phyloP scores from a whole-genome alignment of 2,113 vertebrate species.

The Sceloporus undulatus region DNA sequence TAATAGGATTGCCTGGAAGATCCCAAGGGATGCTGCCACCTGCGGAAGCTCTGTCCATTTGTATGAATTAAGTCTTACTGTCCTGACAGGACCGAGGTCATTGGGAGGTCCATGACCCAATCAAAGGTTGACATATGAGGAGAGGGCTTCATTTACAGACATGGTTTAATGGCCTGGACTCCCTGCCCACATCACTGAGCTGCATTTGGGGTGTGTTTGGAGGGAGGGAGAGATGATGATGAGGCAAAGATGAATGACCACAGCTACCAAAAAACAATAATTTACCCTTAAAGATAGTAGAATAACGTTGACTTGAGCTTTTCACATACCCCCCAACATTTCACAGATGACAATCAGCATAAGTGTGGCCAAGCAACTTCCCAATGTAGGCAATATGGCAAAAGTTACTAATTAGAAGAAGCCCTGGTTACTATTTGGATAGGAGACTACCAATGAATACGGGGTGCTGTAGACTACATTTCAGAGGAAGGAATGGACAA shows the following conservation, averaged over 20 bases:
- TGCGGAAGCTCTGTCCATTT: constrained; percentile 14
- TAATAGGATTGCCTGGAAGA: constrained; percentile 40
- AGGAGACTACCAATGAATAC: too few species aligned
- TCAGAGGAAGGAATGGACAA: too few species aligned
- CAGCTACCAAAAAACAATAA: background rate
- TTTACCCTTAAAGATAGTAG: background rate
- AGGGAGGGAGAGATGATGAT: background rate
- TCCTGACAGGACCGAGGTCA: constrained; percentile 23
- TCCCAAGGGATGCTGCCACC: constrained; percentile 36
- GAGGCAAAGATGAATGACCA: constrained; percentile 12
- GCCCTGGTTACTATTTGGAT: too few species aligned
- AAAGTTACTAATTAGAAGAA: background rate
- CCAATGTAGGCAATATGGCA: too few species aligned
- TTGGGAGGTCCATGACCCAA: constrained; percentile 26
- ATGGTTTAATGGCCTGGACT: background rate
- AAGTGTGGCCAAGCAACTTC: too few species aligned
- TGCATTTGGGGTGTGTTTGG: background rate
- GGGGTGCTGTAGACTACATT: too few species aligned
- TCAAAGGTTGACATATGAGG: background rate
- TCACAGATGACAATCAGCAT: too few species aligned
- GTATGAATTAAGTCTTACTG: background rate
- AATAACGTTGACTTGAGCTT: background rate
- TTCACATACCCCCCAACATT: background rate
- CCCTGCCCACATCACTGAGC: background rate
- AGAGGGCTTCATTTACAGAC: constrained; percentile 2